Conservation (phyloP, 2,888 invertebrate species). For the Andrena haemorrhoa region DNA sequence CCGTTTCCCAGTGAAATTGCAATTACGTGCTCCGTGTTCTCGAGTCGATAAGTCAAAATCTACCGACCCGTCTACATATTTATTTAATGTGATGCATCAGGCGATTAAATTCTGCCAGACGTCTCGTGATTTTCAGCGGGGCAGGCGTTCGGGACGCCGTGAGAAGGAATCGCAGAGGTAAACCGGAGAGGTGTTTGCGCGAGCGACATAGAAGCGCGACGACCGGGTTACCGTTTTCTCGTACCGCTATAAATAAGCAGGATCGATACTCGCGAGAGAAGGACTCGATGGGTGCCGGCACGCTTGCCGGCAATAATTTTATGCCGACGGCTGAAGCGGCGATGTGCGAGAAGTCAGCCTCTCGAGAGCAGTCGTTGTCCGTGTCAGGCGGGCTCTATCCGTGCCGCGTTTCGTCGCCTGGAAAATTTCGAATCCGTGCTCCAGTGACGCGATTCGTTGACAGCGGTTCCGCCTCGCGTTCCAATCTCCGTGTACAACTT, state of each 20-base stretch:
- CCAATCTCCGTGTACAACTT: slow-evolving; percentile 7
- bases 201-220: slow-evolving; percentile 28
- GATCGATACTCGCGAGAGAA: slow-evolving; percentile 45
- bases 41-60: too few species aligned
- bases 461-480: slow-evolving; percentile 4
- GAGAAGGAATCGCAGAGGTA: too few species aligned
- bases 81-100: too few species aligned
- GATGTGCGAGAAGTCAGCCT: slow-evolving; percentile 32
- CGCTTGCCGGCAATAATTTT: slow-evolving; percentile 62
- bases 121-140: too few species aligned
- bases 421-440: slow-evolving; percentile 48
- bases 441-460: slow-evolving; percentile 6
- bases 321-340: slow-evolving; percentile 51
- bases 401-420: slow-evolving; percentile 26
- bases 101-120: too few species aligned
- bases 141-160: too few species aligned
- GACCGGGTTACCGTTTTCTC: slow-evolving; percentile 42
- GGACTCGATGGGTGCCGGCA: slow-evolving; percentile 15
- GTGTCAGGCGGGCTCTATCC: background rate
- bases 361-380: slow-evolving; percentile 1
- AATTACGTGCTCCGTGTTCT: too few species aligned
- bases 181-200: slow-evolving; percentile 2
- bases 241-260: slow-evolving; percentile 50
- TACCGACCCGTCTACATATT: too few species aligned
- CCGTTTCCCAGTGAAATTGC: too few species aligned